A percentile compares a stretch with the other conserved stretches of the same genome.
Evolutionary conservation across 2,888 invertebrate genomes (phyloP).

Genomic region (Paralinhomoeus sp.): DNA sequence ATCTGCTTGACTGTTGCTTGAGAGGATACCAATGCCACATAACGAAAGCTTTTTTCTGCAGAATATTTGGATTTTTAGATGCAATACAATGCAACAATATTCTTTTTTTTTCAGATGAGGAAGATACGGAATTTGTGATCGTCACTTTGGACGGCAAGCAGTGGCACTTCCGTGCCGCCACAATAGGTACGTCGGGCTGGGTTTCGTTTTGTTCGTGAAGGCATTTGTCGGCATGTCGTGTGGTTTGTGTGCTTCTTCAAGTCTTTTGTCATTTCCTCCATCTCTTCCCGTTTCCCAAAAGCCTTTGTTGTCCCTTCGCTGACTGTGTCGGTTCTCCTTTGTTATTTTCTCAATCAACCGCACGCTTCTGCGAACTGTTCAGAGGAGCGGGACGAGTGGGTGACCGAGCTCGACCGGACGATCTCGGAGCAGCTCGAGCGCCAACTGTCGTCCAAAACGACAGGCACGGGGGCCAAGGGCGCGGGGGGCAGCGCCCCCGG

Average conservation of each 20-base stretch:
- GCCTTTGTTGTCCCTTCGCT: too few species aligned
- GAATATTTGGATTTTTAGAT: background rate
- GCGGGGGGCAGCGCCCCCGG: conserved; percentile 21
- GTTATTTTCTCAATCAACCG: too few species aligned
- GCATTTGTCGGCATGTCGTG: too few species aligned
- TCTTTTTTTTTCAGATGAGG: conserved; percentile 6
- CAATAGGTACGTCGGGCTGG: too few species aligned
- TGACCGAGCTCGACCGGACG: conserved; percentile 77
- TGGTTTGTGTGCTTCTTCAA: too few species aligned
- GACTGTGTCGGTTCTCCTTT: too few species aligned
- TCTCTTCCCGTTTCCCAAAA: too few species aligned
- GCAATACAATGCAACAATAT: background rate
- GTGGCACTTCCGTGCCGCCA: conserved; percentile 88
- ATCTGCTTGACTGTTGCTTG: too few species aligned
- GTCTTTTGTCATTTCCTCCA: too few species aligned
- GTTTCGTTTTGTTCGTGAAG: too few species aligned
- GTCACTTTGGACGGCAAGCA: conserved; percentile 83
- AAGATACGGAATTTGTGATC: conserved; percentile 63
- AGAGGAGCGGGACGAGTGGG: conserved; percentile 86
- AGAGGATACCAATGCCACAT: too few species aligned
- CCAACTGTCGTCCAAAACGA: background rate
- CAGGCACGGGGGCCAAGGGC: background rate
- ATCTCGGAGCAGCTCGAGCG: conserved; percentile 51
- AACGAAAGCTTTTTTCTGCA: background rate
- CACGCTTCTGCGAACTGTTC: too few species aligned